phyloP scores from a whole-genome alignment of 2,797 vertebrate genomes.

The Anguilla pacifica region DNA sequence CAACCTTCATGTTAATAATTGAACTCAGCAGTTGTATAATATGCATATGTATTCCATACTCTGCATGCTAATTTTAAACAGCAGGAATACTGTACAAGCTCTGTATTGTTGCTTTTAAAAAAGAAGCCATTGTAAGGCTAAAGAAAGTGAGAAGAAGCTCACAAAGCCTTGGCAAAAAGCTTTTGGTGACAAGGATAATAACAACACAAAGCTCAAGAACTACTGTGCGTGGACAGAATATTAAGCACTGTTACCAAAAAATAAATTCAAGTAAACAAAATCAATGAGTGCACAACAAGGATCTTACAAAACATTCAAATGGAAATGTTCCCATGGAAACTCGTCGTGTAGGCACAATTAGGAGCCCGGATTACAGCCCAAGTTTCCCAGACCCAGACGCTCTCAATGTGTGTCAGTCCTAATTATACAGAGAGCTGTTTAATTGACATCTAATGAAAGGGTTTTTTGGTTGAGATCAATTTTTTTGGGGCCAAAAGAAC shows the following conservation, averaged over 20 bases:
- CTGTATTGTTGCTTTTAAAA: not conserved
- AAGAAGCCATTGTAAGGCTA: not conserved
- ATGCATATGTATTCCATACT: not conserved
- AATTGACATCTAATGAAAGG: not conserved
- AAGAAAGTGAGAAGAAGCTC: not conserved
- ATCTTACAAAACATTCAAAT: constrained; percentile 35
- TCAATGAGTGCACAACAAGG: constrained; percentile 35
- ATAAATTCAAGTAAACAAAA: constrained; percentile 27
- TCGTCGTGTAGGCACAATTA: constrained; percentile 41
- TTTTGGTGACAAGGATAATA: not conserved
- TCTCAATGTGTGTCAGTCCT: constrained; percentile 21
- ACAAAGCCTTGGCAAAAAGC: not conserved
- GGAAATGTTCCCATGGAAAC: constrained; percentile 56
- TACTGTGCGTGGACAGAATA: constrained; percentile 12
- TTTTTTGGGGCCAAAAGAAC: not conserved
- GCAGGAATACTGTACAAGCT: not conserved
- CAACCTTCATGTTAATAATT: not conserved
- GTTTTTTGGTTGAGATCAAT: not conserved
- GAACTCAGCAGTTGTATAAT: not conserved
- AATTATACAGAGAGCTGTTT: constrained; percentile 14
- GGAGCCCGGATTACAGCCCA: constrained; percentile 20
- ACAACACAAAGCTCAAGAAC: not conserved
- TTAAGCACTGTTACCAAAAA: not conserved
- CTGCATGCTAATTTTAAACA: not conserved
- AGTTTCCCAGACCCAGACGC: constrained; percentile 22